Conservation (phyloP, 2,888 invertebrate genomes). For the Apodemia zela region DNA sequence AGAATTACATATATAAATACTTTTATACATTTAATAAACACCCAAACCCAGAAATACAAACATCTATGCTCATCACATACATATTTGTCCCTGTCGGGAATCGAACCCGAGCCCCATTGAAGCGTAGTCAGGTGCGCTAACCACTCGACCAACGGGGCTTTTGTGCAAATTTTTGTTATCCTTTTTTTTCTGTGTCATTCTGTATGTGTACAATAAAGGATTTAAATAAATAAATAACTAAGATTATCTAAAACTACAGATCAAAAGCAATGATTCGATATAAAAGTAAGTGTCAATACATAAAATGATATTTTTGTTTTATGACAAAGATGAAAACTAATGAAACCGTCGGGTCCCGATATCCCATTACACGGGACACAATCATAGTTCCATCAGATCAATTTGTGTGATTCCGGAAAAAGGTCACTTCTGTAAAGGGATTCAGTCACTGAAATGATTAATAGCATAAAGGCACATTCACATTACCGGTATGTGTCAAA, state of each 20-base stretch:
- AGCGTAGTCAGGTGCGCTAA: no score
- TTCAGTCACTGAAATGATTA: slow-evolving; percentile 12
- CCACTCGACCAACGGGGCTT: no score
- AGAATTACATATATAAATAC: no score
- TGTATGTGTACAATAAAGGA: no score
- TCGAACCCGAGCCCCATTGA: no score
- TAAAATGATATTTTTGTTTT: slow-evolving; percentile 9
- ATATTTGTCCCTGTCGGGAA: no score
- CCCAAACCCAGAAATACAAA: no score
- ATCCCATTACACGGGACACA: slow-evolving; percentile 4
- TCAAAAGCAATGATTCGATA: background rate
- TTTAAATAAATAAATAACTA: no score
- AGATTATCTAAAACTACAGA: background rate
- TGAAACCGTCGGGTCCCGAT: slow-evolving; percentile 3
- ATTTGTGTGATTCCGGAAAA: slow-evolving; percentile 12
- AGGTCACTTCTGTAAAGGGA: slow-evolving; percentile 8
- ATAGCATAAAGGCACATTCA: background rate
- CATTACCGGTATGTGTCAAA: background rate
- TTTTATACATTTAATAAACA: no score
- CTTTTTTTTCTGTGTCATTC: no score
- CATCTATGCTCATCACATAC: no score
- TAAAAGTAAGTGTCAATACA: slow-evolving; percentile 9
- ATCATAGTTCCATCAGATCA: slow-evolving; percentile 14
- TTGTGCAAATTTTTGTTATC: no score
- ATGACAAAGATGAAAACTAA: slow-evolving; percentile 2